Evolutionary conservation across 2,888 invertebrate species (phyloP), one percentile per base, ranked within the genome.

Genomic region (Zaprionus lineosus): DNA sequence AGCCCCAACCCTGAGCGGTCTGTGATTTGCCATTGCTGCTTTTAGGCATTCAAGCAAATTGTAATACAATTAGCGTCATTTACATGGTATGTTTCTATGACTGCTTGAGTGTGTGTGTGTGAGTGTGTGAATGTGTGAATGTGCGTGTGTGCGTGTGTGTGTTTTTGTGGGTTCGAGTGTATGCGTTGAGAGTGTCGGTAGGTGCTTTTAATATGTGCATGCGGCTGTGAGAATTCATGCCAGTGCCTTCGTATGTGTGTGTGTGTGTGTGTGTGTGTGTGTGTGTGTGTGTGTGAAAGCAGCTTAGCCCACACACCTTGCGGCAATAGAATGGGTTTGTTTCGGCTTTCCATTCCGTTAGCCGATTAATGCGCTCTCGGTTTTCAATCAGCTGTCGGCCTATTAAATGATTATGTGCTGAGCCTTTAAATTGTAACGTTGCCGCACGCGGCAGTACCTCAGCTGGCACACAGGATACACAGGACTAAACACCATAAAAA

Each of bases 61-160:
- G 77, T 79, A 79, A 84, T 79, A 81, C 84, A 79, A 79, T 79
- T 79, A 79, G 82, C 78, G 84, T 81, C 81, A 84, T 77, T 84
- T 70, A 57, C 81, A 81, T 81, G 72, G 46, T 37, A 66, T 66
- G 65, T 39, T 64, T 41, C 53, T n/a, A 51, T 62, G 34, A 39
- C 48, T 62, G 55, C 41, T 26, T 36, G 41, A n/a, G 41, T 28
- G 12, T 36, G 43, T 21, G 39, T 33, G 33, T 11, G n/a, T 31
- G 31, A 4, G n/a, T n/a, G n/a, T n/a, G n/a, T 36, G 31, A 18
- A 9, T 40, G 19, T 33, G 16, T 52, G 33, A 31, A 7, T 24
- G 16, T 52, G 33, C 56, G 29, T 24, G 11, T 36, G 12, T 29
- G 14, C 40, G 16, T 46, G 21, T 1, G 2, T 44, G n/a, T 50